Percentiles rank a stretch among this genome's conserved stretches.
These are phyloP conservation scores for Eupithecia dodoneata DNA, from an alignment of 2,888 invertebrate genomes.

Conservation along the genomic window DNA sequence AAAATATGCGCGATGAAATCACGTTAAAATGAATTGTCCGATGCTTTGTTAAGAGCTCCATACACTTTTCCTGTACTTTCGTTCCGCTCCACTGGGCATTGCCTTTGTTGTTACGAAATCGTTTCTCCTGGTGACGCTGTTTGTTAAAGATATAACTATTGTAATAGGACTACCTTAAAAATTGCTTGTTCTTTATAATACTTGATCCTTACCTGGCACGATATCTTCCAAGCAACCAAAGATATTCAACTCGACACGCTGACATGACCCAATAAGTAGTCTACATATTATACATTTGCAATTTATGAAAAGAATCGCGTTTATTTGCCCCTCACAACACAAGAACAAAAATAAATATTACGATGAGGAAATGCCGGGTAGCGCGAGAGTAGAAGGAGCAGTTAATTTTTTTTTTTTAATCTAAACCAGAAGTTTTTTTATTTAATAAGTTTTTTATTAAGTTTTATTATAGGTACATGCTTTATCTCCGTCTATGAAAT, in stretches of 20 bases:
- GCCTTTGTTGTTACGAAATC: constrained; percentile 30
- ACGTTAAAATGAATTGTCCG: background rate
- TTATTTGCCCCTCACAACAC: background rate
- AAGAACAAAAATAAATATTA: background rate
- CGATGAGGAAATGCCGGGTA: background rate
- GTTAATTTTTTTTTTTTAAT: background rate
- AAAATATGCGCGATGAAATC: background rate
- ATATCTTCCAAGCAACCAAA: background rate
- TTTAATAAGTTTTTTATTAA: too few relatives aligned
- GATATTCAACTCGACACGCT: background rate
- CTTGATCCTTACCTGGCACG: background rate
- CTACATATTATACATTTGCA: background rate
- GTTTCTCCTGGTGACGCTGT: constrained; percentile 30
- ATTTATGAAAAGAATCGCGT: background rate
- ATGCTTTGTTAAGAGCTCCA: background rate
- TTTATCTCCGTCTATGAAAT: too few relatives aligned
- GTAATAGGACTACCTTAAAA: background rate
- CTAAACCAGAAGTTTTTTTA: too few relatives aligned
- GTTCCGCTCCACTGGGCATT: constrained; percentile 29
- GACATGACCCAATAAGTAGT: background rate
- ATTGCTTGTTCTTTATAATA: background rate
- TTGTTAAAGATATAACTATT: background rate
- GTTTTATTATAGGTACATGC: too few relatives aligned
- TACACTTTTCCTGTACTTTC: constrained; percentile 31
- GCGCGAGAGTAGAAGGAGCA: background rate